Conservation (phyloP, 2,888 invertebrate species). For the Alentia gelatinosa region DNA sequence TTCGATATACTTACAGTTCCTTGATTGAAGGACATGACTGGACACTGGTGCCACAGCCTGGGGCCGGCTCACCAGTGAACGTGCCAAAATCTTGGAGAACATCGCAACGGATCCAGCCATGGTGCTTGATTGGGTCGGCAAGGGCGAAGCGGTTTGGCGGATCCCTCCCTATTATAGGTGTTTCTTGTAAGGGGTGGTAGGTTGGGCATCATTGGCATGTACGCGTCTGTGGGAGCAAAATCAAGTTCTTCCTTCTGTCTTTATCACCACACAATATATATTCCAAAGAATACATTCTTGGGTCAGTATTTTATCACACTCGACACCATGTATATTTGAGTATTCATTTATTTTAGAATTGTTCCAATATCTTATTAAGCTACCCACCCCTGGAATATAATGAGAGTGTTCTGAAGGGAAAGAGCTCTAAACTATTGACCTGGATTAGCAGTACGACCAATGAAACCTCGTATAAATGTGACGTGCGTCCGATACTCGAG, state of each 20-base stretch:
- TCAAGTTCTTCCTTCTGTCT: not conserved
- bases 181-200: not conserved
- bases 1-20: conserved; percentile 74
- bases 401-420: not conserved
- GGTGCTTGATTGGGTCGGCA: not conserved
- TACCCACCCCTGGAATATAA: not conserved
- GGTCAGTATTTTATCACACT: too few relatives aligned
- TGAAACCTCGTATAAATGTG: not conserved
- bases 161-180: not conserved
- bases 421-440: not conserved
- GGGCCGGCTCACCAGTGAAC: conserved; percentile 69
- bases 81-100: conserved; percentile 70
- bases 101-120: conserved; percentile 60
- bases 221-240: not conserved
- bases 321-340: not conserved
- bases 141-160: not conserved
- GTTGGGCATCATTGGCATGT: not conserved
- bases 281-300: too few relatives aligned
- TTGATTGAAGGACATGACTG: conserved; percentile 68
- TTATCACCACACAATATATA: not conserved
- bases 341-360: not conserved
- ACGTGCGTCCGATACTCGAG: conserved; percentile 25
- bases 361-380: not conserved
- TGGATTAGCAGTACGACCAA: not conserved
- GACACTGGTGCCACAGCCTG: conserved; percentile 72